Percentiles rank a stretch among this genome's conserved stretches.
Evolutionary conservation across 2,113 vertebrate species (phyloP).

Genomic region (Amphiprion percula): DNA sequence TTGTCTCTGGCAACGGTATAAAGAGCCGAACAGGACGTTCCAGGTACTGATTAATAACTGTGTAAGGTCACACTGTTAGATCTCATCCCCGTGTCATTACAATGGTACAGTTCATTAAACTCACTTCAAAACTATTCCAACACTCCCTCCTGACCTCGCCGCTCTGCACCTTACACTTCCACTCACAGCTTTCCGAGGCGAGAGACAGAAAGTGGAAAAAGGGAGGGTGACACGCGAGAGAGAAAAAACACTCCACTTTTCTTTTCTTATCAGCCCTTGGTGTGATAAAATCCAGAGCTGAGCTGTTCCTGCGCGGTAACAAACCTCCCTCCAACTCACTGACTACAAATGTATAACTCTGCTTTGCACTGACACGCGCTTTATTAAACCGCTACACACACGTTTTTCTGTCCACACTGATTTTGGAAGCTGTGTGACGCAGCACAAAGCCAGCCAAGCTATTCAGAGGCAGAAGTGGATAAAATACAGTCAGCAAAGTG

Average conservation of each 20-base stretch:
- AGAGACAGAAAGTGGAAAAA: slow-evolving; percentile 49
- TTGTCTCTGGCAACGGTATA: background rate
- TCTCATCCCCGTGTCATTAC: slow-evolving; percentile 24
- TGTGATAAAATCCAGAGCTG: slow-evolving; percentile 66
- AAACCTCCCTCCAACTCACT: slow-evolving; percentile 10
- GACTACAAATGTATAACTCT: slow-evolving; percentile 1
- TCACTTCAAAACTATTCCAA: slow-evolving; percentile 34
- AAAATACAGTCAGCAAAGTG: background rate
- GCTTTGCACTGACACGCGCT: background rate
- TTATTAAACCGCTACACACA: slow-evolving; percentile 11
- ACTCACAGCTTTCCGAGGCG: slow-evolving; percentile 42
- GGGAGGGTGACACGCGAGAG: slow-evolving; percentile 31
- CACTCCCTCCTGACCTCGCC: slow-evolving; percentile 37
- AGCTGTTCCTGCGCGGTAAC: slow-evolving; percentile 27
- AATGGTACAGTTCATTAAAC: slow-evolving; percentile 40
- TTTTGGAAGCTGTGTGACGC: background rate
- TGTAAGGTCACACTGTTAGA: slow-evolving; percentile 2
- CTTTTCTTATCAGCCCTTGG: slow-evolving; percentile 65
- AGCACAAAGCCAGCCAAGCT: background rate
- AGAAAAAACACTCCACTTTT: slow-evolving; percentile 18
- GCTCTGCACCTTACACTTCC: slow-evolving; percentile 24
- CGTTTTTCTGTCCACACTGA: background rate
- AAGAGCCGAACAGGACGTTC: background rate
- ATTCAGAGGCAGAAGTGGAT: background rate
- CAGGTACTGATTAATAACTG: background rate